Evolutionary conservation across 2,797 vertebrate genomes (phyloP).

Genomic region (Gorsachius magnificus): DNA sequence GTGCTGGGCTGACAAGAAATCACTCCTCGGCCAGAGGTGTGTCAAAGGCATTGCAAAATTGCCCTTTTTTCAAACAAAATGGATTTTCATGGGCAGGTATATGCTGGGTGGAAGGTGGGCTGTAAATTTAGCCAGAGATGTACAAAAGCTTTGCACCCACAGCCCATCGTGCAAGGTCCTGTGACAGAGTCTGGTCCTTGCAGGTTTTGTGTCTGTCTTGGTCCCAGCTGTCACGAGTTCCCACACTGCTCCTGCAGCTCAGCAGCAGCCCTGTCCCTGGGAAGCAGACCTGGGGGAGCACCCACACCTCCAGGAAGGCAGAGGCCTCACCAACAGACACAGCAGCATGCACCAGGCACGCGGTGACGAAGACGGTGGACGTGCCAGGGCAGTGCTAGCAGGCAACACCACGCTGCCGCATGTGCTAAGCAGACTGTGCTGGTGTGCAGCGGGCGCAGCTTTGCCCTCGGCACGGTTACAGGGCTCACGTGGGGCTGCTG

Average conservation of each 20-base stretch:
- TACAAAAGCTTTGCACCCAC: neutral
- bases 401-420: neutral
- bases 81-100: neutral
- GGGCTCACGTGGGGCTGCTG: fast-evolving
- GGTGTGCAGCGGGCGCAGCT: fast-evolving
- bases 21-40: neutral
- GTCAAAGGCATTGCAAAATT: neutral
- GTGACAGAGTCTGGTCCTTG: neutral
- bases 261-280: neutral
- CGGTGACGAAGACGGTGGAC: fast-evolving
- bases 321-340: neutral
- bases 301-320: neutral
- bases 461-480: neutral
- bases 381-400: neutral
- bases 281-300: neutral
- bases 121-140: neutral
- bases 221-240: neutral
- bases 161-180: too few relatives aligned
- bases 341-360: neutral
- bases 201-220: neutral
- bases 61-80: neutral
- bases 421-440: fast-evolving
- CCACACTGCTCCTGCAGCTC: neutral
- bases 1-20: neutral
- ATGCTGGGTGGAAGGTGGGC: neutral